These are phyloP conservation scores for Heliconius sara DNA, from an alignment of 2,888 invertebrate genomes.

Conservation along the genomic window DNA sequence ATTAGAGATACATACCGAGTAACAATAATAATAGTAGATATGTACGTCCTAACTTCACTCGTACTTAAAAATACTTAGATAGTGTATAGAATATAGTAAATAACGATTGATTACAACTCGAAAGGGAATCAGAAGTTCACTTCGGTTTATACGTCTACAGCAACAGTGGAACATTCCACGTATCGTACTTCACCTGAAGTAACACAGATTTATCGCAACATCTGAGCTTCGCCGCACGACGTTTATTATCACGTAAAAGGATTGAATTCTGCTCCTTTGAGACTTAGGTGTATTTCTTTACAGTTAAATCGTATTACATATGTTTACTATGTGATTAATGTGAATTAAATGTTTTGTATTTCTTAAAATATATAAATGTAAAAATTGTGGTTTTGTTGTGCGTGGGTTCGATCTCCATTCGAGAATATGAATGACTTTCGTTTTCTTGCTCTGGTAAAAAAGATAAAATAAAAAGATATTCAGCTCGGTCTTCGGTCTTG, in stretches of 20 bases:
- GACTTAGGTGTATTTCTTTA: background rate
- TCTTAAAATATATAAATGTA: no score
- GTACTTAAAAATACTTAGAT: background rate
- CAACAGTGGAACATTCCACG: constrained; percentile 30
- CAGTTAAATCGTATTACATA: constrained; percentile 12
- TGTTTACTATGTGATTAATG: background rate
- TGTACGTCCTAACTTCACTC: background rate
- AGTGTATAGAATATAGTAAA: background rate
- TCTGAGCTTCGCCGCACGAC: constrained; percentile 36
- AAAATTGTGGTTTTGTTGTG: no score
- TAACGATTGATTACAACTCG: constrained; percentile 22
- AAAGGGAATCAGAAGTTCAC: constrained; percentile 25
- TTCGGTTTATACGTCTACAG: constrained; percentile 20
- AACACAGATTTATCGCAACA: constrained; percentile 44
- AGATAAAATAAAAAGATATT: no score
- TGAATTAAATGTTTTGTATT: background rate
- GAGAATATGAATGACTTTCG: no score
- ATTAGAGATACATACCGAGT: no score
- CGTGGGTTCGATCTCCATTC: no score
- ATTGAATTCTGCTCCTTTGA: constrained; percentile 35
- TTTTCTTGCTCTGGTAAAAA: no score
- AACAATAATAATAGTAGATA: no score
- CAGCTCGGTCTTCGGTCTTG: no score
- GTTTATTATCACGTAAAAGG: constrained; percentile 40
- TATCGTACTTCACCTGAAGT: constrained; percentile 36